phyloP scores from a whole-genome alignment of 2,113 vertebrate genomes.

The Camarhynchus parvulus region DNA sequence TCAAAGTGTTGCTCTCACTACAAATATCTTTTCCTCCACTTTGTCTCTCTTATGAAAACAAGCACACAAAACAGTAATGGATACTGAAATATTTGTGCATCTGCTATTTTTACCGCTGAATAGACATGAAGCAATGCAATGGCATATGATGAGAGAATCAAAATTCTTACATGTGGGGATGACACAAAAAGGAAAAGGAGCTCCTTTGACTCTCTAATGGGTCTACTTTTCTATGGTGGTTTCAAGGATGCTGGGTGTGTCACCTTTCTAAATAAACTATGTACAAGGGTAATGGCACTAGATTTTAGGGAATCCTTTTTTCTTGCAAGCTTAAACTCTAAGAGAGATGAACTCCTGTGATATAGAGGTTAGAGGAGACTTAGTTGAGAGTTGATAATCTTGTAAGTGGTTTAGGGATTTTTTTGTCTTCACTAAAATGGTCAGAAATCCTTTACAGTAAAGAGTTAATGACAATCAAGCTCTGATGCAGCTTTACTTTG shows the following conservation, averaged over 20 bases:
- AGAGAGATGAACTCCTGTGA: neutral
- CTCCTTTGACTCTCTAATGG: neutral
- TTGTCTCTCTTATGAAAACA: neutral
- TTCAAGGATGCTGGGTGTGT: neutral
- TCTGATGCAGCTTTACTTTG: neutral
- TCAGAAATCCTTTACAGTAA: neutral
- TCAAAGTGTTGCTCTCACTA: neutral
- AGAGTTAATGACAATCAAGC: neutral
- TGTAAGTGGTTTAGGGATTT: neutral
- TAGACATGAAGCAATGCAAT: neutral
- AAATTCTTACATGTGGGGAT: neutral
- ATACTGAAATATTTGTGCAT: neutral
- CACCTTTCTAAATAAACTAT: neutral
- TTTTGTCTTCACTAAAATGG: neutral
- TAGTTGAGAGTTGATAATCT: neutral
- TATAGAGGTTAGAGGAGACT: neutral
- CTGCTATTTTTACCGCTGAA: neutral
- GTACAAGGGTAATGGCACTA: neutral
- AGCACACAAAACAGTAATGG: neutral
- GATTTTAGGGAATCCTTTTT: neutral
- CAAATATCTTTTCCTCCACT: neutral
- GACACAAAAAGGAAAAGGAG: neutral
- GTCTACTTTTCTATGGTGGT: neutral
- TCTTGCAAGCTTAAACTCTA: neutral
- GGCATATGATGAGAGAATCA: neutral